phyloP scores from a whole-genome alignment of 2,888 invertebrate genomes.

The Callyntrura sp. region DNA sequence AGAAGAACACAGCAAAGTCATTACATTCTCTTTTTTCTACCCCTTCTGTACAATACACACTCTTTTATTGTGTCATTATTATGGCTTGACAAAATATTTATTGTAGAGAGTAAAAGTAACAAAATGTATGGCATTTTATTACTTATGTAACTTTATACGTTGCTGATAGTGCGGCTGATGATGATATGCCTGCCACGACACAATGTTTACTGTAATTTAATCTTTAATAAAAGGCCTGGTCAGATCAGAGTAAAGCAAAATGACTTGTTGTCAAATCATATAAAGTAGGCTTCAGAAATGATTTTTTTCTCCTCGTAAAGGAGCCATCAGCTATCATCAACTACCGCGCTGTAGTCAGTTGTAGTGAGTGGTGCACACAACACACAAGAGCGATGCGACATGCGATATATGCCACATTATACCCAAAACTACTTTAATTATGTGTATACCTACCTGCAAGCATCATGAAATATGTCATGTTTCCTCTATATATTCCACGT shows the following conservation, averaged over 20 bases:
- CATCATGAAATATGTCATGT: conserved; percentile 60
- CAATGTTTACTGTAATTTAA: conserved; percentile 30
- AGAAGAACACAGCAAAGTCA: neutral
- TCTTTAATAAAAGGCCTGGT: conserved; percentile 40
- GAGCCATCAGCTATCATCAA: neutral
- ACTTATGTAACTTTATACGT: neutral
- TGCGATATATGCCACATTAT: conserved; percentile 10
- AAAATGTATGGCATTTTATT: conserved; percentile 51
- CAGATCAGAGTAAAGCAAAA: no score
- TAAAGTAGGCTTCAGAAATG: conserved; percentile 16
- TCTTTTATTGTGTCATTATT: conserved; percentile 43
- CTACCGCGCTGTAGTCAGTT: neutral
- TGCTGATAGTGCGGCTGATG: no score
- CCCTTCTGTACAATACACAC: neutral
- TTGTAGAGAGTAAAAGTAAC: conserved; percentile 46
- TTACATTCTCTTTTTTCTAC: conserved; percentile 34
- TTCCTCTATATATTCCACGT: conserved; percentile 33
- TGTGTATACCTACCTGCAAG: neutral
- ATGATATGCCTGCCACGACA: neutral
- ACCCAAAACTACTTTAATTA: no score
- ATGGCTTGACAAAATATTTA: conserved; percentile 60
- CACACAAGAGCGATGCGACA: neutral
- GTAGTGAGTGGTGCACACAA: no score
- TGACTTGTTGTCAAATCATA: conserved; percentile 53
- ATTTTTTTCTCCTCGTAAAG: neutral